A percentile compares a stretch with the other conserved stretches of the same genome.
Conservation (phyloP, 2,797 vertebrate genomes). For the Cottoperca gobio region DNA sequence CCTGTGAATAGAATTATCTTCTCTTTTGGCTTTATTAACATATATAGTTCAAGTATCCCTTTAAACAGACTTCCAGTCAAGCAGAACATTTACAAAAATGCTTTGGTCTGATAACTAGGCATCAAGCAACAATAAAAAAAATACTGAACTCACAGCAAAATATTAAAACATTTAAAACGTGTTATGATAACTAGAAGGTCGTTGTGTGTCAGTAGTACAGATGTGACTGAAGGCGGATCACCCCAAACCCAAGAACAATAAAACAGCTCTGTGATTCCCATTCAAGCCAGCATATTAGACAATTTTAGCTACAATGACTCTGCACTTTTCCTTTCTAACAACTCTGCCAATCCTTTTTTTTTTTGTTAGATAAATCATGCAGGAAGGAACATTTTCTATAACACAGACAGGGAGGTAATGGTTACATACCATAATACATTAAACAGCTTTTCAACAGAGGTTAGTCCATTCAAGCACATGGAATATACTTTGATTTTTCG, state of each 20-base stretch:
- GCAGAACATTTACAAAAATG: neutral
- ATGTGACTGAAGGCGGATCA: neutral
- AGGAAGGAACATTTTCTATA: neutral
- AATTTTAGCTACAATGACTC: neutral
- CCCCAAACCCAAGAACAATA: neutral
- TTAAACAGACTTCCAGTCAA: neutral
- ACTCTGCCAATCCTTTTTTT: neutral
- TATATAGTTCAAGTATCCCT: neutral
- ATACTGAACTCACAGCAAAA: neutral
- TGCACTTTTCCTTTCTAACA: neutral
- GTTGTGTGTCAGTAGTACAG: neutral
- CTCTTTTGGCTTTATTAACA: neutral
- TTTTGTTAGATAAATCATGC: neutral
- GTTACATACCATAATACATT: neutral
- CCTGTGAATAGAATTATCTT: slow-evolving; percentile 6
- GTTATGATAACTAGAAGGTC: neutral
- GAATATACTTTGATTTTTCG: neutral
- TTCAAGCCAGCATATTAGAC: neutral
- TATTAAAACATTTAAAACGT: neutral
- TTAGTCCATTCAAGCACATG: neutral
- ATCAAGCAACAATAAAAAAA: neutral
- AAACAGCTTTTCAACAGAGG: neutral
- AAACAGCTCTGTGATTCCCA: neutral
- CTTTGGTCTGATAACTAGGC: neutral
- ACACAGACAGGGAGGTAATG: neutral